Evolutionary conservation across 1,140 invertebrate species (phyloP), one percentile per base, ranked within the genome.

Genomic region (Ephestia elutella): DNA sequence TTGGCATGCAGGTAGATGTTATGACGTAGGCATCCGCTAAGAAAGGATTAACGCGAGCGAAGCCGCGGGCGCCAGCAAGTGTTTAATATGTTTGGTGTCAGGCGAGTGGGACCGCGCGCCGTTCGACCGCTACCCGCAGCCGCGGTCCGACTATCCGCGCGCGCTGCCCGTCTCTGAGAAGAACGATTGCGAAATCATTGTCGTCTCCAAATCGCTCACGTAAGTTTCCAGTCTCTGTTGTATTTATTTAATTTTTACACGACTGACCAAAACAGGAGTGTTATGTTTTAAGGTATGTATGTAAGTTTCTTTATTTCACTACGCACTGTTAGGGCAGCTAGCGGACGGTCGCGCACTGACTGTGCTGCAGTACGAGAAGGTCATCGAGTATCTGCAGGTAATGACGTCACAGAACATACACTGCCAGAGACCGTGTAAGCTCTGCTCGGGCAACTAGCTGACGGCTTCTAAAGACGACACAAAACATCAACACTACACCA

Each of bases 131-230:
- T 85, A 72, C 50, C 48, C 64, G n/a, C n/a, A n/a, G 7, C 80
- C 83, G 49, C 68, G 84, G n/a, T 56, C 79, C 0, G 78, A 85
- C 25, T 84, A 78, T 59, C 73, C 75, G 0, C 63, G 80, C 57
- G 77, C 84, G 19, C 70, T 90, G n/a, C 73, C 86, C 3, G 80
- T 89, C 7, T 75, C 89, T 48, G 91, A 94, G 48, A 90, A 93
- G 71, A 96, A 96, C 86, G 95, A 97, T 73, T 96, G 95, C 84
- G 95, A 96, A 88, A 96, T 97, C 57, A 95, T 97, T 68, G 95
- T 96, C 11, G 92, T 95, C 0, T 93, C 93, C 25, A 95, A 95
- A 82, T 79, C 89, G 8, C 90, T 96, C 53, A 95, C 95, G 95
- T 96, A 90, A 92, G 92, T 90, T 59, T 59, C 10, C 21, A 25